Conservation (phyloP, 2,113 vertebrate species). For the Podilymbus podiceps region DNA sequence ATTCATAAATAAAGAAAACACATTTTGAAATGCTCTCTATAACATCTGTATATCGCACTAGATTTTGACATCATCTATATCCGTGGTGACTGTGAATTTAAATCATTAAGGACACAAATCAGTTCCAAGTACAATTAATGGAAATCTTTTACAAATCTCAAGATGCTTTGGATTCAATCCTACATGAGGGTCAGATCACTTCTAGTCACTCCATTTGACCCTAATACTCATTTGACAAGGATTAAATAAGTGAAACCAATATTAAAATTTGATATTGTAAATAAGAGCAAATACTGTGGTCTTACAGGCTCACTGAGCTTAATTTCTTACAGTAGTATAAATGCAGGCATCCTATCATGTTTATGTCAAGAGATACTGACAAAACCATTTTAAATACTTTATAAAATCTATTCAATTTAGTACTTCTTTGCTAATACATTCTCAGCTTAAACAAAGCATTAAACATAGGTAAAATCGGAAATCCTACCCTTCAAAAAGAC, state of each 20-base stretch:
- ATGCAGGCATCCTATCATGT: neutral
- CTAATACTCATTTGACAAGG: neutral
- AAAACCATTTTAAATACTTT: neutral
- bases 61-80: neutral
- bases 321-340: neutral
- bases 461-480: neutral
- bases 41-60: neutral
- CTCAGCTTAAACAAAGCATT: neutral
- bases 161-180: neutral
- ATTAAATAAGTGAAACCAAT: neutral
- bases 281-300: neutral
- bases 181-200: neutral
- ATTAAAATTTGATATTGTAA: neutral
- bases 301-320: neutral
- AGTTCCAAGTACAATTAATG: neutral
- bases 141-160: neutral
- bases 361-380: neutral
- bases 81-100: neutral
- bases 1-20: constrained; percentile 50
- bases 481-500: neutral
- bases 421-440: neutral
- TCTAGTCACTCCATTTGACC: neutral
- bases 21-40: neutral
- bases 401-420: neutral
- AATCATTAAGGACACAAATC: neutral